Base-by-base conservation (phyloP, 2,113 vertebrate species). In the Piliocolobus tephrosceles region DNA sequence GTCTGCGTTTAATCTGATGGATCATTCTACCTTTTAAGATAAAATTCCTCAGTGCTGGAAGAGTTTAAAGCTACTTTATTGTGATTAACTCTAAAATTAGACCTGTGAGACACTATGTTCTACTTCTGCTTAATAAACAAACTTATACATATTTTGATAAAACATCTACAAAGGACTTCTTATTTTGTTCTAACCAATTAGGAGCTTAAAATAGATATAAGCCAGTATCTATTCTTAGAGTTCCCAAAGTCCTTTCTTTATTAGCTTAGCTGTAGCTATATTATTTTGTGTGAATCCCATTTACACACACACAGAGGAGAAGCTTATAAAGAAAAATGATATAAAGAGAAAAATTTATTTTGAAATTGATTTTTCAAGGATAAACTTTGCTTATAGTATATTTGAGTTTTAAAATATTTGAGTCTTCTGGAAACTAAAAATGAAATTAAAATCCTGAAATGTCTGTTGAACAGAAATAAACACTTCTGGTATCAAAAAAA, bases 391-490 rank as follows among this genome's bases (percentile, higher is more conserved):
- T 95, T 5, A 35, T 92, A 87, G 25, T 90, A 91, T 57, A 90
- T 90, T 70, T 92, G 1, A 76, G 0, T 8, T 94, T 95, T 91
- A 10, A 88, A 92, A 45, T 96, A 30, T 94, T 76, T 22, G 92
- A 75, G 7, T 73, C 35, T 95, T 97, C 64, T 91, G 2, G 6
- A 79, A 97, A 66, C 66, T 16, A 95, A 95, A 97, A 97, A 86
- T 75, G 1, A 97, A 98, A 94, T 84, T 76, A 73, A 96, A 96
- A n/a, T 4, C 17, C 30, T 40, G 2, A 52, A 79, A 7, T 78
- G 14, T 96, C 97, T 93, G 66, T 93, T 9, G 52, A 93, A 86
- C 3, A 88, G 2, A 95, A 25, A 57, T 78, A 95, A 81, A 90
- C 45, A 87, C 1, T 73, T 95, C 0, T 76, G 38, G 27, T 76